Conservation (phyloP, 2,888 invertebrate species). For the Callyntrura sp. region DNA sequence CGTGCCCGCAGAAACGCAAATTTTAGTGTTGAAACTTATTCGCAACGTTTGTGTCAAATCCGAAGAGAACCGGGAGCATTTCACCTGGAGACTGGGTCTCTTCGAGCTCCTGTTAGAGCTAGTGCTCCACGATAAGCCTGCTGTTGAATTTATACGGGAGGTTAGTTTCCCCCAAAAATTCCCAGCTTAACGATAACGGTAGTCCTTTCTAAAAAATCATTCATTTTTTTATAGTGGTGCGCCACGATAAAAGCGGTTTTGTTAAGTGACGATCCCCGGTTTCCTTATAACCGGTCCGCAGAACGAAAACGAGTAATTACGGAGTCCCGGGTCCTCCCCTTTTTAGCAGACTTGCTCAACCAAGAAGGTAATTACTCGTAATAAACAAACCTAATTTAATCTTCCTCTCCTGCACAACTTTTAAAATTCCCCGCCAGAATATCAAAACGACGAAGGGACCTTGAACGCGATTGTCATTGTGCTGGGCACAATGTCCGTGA, state of each 20-base stretch:
- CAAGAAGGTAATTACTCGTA: slow-evolving; percentile 28
- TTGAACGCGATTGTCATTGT: slow-evolving; percentile 78
- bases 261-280: slow-evolving; percentile 79
- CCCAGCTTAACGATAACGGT: not conserved
- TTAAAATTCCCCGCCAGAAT: slow-evolving; percentile 20
- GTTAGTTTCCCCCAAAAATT: slow-evolving; percentile 53
- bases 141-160: slow-evolving; percentile 78
- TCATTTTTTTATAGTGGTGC: slow-evolving; percentile 80
- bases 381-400: not conserved
- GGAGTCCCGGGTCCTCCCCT: slow-evolving; percentile 51
- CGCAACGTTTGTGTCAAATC: slow-evolving; percentile 80
- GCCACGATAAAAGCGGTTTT: slow-evolving; percentile 77
- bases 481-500: slow-evolving; percentile 77
- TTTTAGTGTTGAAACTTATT: slow-evolving; percentile 73
- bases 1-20: slow-evolving; percentile 63
- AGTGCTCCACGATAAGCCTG: slow-evolving; percentile 62
- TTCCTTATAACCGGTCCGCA: slow-evolving; percentile 80
- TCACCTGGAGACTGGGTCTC: slow-evolving; percentile 62
- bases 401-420: not conserved
- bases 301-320: slow-evolving; percentile 79
- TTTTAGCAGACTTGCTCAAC: slow-evolving; percentile 41
- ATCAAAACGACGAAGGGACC: slow-evolving; percentile 71
- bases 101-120: slow-evolving; percentile 64
- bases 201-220: not conserved
- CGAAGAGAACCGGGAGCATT: slow-evolving; percentile 80